phyloP scores from a whole-genome alignment of 2,888 invertebrate genomes.

The Chaitophorus viminalis region DNA sequence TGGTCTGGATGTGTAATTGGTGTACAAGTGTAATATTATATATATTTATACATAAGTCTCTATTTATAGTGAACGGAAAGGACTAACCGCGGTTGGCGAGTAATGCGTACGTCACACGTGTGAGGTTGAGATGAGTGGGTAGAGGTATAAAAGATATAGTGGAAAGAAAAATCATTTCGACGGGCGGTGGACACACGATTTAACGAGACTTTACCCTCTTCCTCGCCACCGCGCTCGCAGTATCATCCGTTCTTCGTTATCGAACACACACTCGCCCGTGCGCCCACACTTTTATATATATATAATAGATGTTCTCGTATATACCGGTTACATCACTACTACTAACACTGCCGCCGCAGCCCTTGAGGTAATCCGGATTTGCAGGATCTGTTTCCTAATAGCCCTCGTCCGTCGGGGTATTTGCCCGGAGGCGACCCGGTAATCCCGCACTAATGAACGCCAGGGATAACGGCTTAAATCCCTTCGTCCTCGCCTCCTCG shows the following conservation, averaged over 20 bases:
- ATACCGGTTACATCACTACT: background rate
- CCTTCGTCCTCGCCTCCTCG: constrained; percentile 42
- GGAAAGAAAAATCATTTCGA: constrained; percentile 37
- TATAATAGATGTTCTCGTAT: too few species aligned
- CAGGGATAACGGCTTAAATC: constrained; percentile 61
- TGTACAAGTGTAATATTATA: background rate
- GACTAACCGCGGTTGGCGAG: background rate
- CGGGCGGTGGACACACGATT: constrained; percentile 51
- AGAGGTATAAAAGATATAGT: background rate
- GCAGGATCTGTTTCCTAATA: constrained; percentile 60
- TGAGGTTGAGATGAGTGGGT: background rate
- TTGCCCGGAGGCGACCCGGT: constrained; percentile 57
- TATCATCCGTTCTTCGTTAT: background rate
- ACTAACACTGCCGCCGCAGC: background rate
- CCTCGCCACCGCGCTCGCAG: background rate
- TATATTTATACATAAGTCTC: background rate
- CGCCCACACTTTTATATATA: background rate
- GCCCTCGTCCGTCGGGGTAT: constrained; percentile 49
- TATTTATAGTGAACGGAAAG: background rate
- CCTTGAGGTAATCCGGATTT: constrained; percentile 62
- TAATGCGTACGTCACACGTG: background rate
- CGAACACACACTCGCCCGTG: background rate
- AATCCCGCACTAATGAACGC: constrained; percentile 62
- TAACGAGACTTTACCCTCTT: constrained; percentile 33
- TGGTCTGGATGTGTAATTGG: background rate